A percentile compares a stretch with the other conserved stretches of the same genome.
Evolutionary conservation across 2,797 vertebrate genomes (phyloP).

Genomic region (Crypturellus tataupa): DNA sequence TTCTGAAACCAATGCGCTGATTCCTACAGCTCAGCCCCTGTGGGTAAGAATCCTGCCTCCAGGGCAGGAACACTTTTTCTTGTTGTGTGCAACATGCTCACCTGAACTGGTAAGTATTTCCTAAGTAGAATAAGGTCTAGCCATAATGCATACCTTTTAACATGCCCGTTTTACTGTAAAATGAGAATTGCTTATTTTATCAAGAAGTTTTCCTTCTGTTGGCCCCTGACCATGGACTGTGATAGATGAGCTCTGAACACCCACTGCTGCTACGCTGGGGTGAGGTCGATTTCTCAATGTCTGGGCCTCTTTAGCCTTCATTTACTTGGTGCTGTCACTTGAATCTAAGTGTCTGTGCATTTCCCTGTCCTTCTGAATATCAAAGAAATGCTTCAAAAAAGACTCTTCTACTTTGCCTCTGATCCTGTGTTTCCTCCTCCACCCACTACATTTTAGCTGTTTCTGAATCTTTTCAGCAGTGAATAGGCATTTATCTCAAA

Average conservation of each 20-base stretch:
- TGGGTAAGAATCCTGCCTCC: slow-evolving; percentile 2
- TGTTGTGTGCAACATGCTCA: background rate
- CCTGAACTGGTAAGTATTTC: background rate
- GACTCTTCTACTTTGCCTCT: background rate
- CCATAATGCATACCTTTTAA: background rate
- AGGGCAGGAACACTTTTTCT: background rate
- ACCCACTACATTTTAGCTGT: background rate
- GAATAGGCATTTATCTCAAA: background rate
- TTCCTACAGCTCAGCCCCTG: background rate
- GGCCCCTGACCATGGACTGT: background rate
- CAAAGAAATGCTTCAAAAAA: background rate
- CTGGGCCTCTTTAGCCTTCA: background rate
- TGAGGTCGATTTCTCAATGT: background rate
- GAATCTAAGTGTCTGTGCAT: background rate
- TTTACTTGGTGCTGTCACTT: background rate
- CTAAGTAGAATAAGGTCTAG: background rate
- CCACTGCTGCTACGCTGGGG: background rate
- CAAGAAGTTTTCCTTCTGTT: background rate
- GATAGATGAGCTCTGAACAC: background rate
- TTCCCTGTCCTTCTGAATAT: background rate
- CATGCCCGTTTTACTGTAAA: rapidly evolving
- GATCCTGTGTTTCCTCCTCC: background rate
- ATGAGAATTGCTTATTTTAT: background rate
- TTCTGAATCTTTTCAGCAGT: background rate
- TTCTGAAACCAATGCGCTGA: background rate